These are phyloP conservation scores for Cataglyphis albicans DNA, from an alignment of 2,888 invertebrate species.

Conservation along the genomic window DNA sequence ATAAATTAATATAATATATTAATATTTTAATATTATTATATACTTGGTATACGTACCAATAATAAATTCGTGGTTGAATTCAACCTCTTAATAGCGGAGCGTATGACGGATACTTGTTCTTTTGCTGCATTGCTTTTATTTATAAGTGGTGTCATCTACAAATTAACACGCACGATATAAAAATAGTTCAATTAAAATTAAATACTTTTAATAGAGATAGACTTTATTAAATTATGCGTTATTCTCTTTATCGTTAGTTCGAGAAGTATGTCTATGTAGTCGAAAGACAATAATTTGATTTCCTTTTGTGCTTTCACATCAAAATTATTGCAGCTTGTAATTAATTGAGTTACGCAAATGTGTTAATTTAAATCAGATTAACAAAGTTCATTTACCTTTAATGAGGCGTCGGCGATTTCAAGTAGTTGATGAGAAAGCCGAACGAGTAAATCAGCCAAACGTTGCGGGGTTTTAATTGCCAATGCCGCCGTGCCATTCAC, in stretches of 20 bases:
- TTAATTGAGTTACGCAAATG: slow-evolving; percentile 3
- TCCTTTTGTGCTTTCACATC: not conserved
- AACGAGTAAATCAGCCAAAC: slow-evolving; percentile 76
- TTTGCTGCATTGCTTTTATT: slow-evolving; percentile 75
- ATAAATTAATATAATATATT: too few relatives aligned
- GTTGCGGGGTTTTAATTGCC: slow-evolving; percentile 88
- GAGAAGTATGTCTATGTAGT: not conserved
- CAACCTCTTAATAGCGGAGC: slow-evolving; percentile 77
- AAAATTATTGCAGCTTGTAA: not conserved
- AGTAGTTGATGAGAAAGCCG: slow-evolving; percentile 87
- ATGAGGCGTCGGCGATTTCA: slow-evolving; percentile 88
- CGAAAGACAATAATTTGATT: not conserved
- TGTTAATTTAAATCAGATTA: not conserved
- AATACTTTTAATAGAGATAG: not conserved
- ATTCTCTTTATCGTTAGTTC: not conserved
- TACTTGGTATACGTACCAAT: slow-evolving; percentile 76
- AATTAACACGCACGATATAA: slow-evolving; percentile 26
- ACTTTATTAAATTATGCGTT: not conserved
- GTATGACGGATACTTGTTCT: slow-evolving; percentile 75
- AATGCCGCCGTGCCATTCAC: slow-evolving; percentile 90
- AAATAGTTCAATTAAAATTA: not conserved
- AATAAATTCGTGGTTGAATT: slow-evolving; percentile 79
- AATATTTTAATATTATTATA: not conserved
- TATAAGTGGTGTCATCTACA: slow-evolving; percentile 79
- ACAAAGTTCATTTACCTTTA: slow-evolving; percentile 87